Conservation (phyloP, 2,888 invertebrate species). For the Dasypogon diadema region DNA sequence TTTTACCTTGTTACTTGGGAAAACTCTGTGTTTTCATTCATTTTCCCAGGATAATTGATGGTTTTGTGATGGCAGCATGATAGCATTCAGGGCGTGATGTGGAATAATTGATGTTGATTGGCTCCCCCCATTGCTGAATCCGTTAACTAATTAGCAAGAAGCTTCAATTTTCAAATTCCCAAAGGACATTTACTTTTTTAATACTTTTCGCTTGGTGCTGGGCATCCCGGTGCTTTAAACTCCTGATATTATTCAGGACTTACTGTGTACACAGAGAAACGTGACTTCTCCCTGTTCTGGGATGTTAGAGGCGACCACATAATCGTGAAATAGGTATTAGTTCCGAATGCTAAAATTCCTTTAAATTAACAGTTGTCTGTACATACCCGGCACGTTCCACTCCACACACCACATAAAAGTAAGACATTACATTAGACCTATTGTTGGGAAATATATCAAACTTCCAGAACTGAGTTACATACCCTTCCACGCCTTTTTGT, state of each 20-base stretch:
- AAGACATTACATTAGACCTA: neutral
- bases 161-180: neutral
- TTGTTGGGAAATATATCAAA: neutral
- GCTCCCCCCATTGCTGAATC: neutral
- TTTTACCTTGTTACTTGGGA: neutral
- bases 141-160: neutral
- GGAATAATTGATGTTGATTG: constrained; percentile 28
- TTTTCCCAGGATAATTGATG: constrained; percentile 35
- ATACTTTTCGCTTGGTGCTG: too few relatives aligned
- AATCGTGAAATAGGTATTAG: too few relatives aligned
- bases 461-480: neutral
- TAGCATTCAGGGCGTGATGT: constrained; percentile 22
- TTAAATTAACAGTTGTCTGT: neutral
- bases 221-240: too few relatives aligned
- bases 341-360: too few relatives aligned
- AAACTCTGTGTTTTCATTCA: constrained; percentile 11
- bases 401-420: neutral
- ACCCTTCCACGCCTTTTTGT: neutral
- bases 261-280: too few relatives aligned
- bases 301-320: too few relatives aligned
- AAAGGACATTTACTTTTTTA: neutral
- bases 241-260: too few relatives aligned
- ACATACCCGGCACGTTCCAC: neutral
- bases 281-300: too few relatives aligned
- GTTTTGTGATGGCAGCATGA: constrained; percentile 29